Conservation (phyloP, 2,113 vertebrate species). For the Cacatua alba region DNA sequence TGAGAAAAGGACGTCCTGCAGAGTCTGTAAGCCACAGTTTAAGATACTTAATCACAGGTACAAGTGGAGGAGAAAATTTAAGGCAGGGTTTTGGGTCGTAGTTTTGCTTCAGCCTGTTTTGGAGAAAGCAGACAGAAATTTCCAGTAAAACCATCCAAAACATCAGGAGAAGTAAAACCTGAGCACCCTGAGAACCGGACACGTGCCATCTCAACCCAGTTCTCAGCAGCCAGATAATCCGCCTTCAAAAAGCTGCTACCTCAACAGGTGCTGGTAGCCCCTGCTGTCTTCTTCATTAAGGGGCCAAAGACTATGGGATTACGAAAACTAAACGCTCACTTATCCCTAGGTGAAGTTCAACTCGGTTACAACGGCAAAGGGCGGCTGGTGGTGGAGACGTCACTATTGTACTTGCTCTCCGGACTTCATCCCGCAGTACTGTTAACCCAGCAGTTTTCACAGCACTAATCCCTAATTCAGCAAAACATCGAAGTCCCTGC, state of each 20-base stretch:
- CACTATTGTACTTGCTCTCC: not conserved
- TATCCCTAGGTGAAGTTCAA: slow-evolving; percentile 53
- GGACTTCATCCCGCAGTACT: not conserved
- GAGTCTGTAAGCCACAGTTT: not conserved
- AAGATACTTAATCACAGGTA: not conserved
- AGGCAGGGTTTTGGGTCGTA: not conserved
- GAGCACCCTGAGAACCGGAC: not conserved
- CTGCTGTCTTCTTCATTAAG: slow-evolving; percentile 17
- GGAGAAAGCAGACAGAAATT: not conserved
- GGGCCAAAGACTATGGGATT: slow-evolving; percentile 22
- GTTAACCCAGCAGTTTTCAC: slow-evolving; percentile 27
- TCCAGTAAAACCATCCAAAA: not conserved
- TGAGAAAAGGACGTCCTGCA: not conserved
- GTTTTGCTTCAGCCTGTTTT: not conserved
- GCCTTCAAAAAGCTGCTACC: not conserved
- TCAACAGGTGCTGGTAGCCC: slow-evolving; percentile 28
- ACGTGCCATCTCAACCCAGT: not conserved
- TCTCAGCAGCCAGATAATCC: not conserved
- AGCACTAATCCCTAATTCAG: slow-evolving; percentile 45
- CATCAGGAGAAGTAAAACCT: not conserved
- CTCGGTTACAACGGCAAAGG: not conserved
- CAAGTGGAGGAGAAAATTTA: not conserved
- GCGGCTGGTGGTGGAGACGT: not conserved
- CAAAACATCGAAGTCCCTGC: not conserved
- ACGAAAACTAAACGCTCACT: slow-evolving; percentile 32